Evolutionary conservation across 2,797 vertebrate species (phyloP).

Genomic region (Hafferia zeledoni): DNA sequence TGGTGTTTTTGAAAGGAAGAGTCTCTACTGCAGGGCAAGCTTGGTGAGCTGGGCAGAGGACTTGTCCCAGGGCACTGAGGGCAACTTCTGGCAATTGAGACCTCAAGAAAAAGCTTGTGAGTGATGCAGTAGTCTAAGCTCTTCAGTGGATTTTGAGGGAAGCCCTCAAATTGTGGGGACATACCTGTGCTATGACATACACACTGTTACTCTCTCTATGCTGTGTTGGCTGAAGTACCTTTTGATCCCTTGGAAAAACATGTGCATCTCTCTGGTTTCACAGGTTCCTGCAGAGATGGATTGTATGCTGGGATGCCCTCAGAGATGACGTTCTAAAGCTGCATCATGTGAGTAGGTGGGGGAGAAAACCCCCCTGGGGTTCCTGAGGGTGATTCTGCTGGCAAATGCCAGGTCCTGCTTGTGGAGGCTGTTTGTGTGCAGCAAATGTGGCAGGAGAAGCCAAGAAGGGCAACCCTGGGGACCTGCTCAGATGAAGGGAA

Average conservation of each 20-base stretch:
- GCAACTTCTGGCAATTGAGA: neutral
- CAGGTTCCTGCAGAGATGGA: neutral
- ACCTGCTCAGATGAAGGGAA: neutral
- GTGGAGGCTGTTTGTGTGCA: neutral
- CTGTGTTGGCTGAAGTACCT: neutral
- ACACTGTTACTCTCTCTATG: neutral
- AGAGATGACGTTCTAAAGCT: neutral
- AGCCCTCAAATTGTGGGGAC: neutral
- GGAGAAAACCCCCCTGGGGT: neutral
- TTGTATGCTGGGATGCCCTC: neutral
- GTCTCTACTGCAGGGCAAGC: neutral
- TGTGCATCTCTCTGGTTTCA: neutral
- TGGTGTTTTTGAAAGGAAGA: neutral
- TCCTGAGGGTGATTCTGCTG: neutral
- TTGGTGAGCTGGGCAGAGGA: neutral
- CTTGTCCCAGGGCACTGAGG: neutral
- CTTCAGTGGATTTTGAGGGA: neutral
- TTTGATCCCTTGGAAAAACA: neutral
- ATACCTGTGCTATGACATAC: neutral
- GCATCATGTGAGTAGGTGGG: fast-evolving
- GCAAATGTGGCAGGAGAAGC: neutral
- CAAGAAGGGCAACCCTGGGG: neutral
- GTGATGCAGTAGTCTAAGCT: neutral
- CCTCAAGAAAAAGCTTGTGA: neutral
- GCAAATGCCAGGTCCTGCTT: neutral